A percentile compares a stretch with the other conserved stretches of the same genome.
These are phyloP conservation scores for Daubentonia madagascariensis DNA, from an alignment of 2,113 vertebrate genomes.

Conservation along the genomic window DNA sequence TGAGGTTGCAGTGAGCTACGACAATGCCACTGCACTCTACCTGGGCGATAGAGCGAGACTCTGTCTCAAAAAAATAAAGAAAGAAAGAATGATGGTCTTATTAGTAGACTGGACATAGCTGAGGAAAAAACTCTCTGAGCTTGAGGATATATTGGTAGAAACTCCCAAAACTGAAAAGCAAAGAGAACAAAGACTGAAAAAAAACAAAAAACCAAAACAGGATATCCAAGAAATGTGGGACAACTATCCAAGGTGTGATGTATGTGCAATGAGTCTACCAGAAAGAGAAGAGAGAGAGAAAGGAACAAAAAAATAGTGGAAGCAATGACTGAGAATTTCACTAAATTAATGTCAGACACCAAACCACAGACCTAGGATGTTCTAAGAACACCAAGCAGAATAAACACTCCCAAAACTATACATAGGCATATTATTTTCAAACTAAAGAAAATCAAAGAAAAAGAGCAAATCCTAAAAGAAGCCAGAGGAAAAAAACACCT, in stretches of 20 bases:
- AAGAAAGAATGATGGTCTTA: background rate
- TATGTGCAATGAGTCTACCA: too few species aligned
- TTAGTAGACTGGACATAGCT: background rate
- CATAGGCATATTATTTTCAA: background rate
- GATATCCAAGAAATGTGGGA: background rate
- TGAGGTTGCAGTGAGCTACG: too few species aligned
- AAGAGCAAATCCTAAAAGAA: background rate
- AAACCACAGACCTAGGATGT: background rate
- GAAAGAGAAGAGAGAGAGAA: background rate
- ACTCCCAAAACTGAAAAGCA: background rate
- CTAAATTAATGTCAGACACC: background rate
- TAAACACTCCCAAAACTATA: background rate
- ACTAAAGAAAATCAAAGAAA: background rate
- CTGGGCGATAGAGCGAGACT: too few species aligned
- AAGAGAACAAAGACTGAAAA: background rate
- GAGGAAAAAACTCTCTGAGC: background rate
- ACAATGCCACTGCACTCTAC: too few species aligned
- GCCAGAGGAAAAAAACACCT: background rate
- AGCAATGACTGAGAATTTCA: background rate
- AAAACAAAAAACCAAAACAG: background rate
- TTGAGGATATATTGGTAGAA: background rate
- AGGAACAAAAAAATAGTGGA: background rate
- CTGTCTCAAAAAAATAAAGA: background rate
- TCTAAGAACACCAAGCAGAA: background rate
- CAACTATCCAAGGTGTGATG: background rate